Evolutionary conservation across 2,888 invertebrate species (phyloP).

Genomic region (Cataglyphis livida): DNA sequence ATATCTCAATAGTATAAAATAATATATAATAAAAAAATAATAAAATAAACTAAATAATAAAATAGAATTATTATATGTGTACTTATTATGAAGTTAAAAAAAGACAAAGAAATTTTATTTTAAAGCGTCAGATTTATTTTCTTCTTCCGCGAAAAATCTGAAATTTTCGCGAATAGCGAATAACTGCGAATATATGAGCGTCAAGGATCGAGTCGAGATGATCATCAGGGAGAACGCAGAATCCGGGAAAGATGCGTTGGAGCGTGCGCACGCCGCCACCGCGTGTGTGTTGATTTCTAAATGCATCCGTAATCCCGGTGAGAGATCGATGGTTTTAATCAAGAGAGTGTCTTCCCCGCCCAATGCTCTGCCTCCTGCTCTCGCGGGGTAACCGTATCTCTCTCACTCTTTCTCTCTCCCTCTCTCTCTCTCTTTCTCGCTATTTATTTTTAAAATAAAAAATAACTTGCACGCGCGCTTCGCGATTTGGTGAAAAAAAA

Average conservation of each 20-base stretch:
- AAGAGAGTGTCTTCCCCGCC: conserved; percentile 79
- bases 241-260: conserved; percentile 32
- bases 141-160: neutral
- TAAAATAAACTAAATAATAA: too few species aligned
- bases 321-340: conserved; percentile 82
- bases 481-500: conserved; percentile 16
- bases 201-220: conserved; percentile 23
- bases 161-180: neutral
- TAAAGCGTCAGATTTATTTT: neutral
- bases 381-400: conserved; percentile 20
- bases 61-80: neutral
- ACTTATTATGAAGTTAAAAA: neutral
- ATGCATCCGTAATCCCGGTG: conserved; percentile 74
- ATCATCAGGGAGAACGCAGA: conserved; percentile 17
- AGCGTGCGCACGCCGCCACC: conserved; percentile 28
- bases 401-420: neutral
- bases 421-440: neutral
- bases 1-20: neutral
- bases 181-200: neutral
- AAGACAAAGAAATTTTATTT: neutral
- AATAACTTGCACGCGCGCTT: conserved; percentile 41
- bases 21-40: neutral
- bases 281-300: conserved; percentile 66
- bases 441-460: conserved; percentile 39
- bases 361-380: neutral